These are phyloP conservation scores for Colostygia pectinataria DNA, from an alignment of 2,888 invertebrate species.

Conservation along the genomic window DNA sequence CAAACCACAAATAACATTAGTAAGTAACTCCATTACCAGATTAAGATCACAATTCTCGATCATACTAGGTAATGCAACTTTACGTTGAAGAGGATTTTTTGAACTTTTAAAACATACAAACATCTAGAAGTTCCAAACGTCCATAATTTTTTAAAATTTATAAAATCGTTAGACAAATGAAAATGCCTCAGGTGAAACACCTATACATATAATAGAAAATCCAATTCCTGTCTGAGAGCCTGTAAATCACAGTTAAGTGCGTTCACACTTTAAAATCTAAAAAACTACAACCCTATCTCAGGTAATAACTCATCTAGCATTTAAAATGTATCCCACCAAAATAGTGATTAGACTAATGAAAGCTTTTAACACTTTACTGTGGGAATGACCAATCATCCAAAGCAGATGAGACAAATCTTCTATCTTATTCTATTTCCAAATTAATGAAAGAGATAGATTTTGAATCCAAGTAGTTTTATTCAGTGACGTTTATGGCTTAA, in stretches of 20 bases:
- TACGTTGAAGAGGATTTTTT: too few species aligned
- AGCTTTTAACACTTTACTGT: slow-evolving; percentile 55
- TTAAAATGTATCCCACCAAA: slow-evolving; percentile 40
- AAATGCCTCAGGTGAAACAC: too few species aligned
- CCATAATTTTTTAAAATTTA: too few species aligned
- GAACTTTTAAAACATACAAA: too few species aligned
- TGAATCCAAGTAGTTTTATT: slow-evolving; percentile 42
- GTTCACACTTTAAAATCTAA: slow-evolving; percentile 3
- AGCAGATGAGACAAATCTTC: slow-evolving; percentile 27
- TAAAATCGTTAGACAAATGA: too few species aligned
- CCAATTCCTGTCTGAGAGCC: too few species aligned
- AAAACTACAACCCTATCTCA: slow-evolving; percentile 3
- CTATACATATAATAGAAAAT: too few species aligned
- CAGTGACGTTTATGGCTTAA: slow-evolving; percentile 53
- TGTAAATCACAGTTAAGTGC: background rate
- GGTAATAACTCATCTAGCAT: slow-evolving; percentile 28
- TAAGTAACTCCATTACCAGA: too few species aligned
- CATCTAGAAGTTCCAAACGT: too few species aligned
- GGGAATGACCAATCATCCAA: slow-evolving; percentile 46
- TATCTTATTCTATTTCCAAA: background rate
- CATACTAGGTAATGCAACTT: too few species aligned
- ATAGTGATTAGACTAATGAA: slow-evolving; percentile 51
- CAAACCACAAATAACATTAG: too few species aligned
- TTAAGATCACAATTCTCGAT: too few species aligned
- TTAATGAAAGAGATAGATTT: slow-evolving; percentile 4